Base-by-base conservation (phyloP, 2,797 vertebrate species). In the Okamejei kenojei region DNA sequence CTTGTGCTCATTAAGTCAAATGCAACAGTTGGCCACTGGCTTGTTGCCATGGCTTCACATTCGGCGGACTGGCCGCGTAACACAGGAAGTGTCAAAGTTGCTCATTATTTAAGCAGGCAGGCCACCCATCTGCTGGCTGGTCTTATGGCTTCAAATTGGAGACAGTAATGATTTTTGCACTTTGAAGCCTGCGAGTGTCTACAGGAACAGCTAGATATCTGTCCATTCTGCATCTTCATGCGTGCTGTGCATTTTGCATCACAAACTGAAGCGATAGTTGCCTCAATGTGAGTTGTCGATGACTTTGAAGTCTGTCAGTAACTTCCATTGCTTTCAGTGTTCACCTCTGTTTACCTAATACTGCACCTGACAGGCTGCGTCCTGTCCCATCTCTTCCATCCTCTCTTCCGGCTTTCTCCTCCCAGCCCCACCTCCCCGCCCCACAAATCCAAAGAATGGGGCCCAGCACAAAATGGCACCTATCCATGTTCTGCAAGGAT, bases 11-110 rank as follows among this genome's bases (percentile, higher is more conserved):
- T 68, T 88, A 35, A 88, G 68, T 68, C 63, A 88, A 88, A 63
- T 68, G 32, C 84, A 88, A 88, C 84, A 88, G 84, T 88, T 68
- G 84, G 61, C 15, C 35, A 88, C 84, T 88, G 63, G 84, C 84
- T 88, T 88, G 84, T 88, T 88, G 32, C 84, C 84, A 88, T 68
- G 61, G 84, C 68, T 88, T 88, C 84, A 35, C 63, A 88, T 65
- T 68, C 29, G n/a, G 84, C 84, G 68, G 68, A 68, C 63, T 88
- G 61, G 8, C n/a, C 61, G 84, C 32, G 84, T 68, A 68, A 35
- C 63, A 8, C 84, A 88, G 63, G 35, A 88, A 35, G 84, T 88
- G 84, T 88, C 84, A 88, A 88, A 68, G 63, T 88, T 88, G 15
- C 17, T 63, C 1, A 19, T 88, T 63, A 88, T 68, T 68, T 88